Evolutionary conservation across 2,888 invertebrate genomes (phyloP).

Genomic region (Apomyelois bistriatella): DNA sequence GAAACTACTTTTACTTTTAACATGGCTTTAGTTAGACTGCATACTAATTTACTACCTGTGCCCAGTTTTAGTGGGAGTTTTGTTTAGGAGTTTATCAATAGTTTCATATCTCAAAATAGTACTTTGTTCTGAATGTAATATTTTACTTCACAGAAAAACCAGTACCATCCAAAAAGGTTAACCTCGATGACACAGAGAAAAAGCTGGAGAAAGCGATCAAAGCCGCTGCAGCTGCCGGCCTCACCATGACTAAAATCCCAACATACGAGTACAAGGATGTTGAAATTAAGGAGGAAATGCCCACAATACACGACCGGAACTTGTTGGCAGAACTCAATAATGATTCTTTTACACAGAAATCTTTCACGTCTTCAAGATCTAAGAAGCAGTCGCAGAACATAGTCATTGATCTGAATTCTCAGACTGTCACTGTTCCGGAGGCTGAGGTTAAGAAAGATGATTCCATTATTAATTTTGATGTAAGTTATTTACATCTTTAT

Average conservation of each 20-base stretch:
- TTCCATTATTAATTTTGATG: constrained; percentile 83
- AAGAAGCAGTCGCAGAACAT: constrained; percentile 84
- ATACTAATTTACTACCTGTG: no score
- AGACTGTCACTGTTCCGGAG: constrained; percentile 84
- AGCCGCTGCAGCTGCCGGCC: constrained; percentile 72
- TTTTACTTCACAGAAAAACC: constrained; percentile 44
- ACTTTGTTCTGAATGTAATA: background rate
- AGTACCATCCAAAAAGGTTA: constrained; percentile 35
- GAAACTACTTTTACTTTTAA: no score
- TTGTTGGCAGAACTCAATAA: constrained; percentile 85
- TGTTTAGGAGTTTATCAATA: no score
- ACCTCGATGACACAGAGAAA: constrained; percentile 63
- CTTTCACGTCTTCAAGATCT: constrained; percentile 78
- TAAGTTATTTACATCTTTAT: constrained; percentile 51
- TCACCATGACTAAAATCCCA: constrained; percentile 75
- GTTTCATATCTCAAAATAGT: no score
- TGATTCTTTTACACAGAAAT: constrained; percentile 83
- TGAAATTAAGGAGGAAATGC: constrained; percentile 72
- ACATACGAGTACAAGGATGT: constrained; percentile 71
- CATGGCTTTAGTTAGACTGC: no score
- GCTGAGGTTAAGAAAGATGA: constrained; percentile 75
- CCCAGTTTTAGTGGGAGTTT: no score
- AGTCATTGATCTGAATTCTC: constrained; percentile 85
- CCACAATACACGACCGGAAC: constrained; percentile 76
- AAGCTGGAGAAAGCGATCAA: constrained; percentile 72